A percentile compares a stretch with the other conserved stretches of the same genome.
These are phyloP conservation scores for Pseudolycoriella hygida DNA, from an alignment of 2,888 invertebrate species.

Conservation along the genomic window DNA sequence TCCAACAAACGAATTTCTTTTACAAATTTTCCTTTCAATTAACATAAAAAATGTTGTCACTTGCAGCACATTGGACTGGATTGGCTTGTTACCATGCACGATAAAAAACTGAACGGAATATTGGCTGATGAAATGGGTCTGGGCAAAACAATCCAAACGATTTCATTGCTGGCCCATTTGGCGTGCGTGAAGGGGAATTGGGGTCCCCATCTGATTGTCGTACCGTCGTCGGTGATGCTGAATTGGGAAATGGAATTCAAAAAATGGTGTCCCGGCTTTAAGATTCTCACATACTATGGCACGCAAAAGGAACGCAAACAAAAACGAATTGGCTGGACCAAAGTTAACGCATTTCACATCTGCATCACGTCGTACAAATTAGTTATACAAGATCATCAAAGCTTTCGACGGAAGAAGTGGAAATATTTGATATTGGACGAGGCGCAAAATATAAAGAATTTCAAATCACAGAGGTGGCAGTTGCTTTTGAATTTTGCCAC, in stretches of 20 bases:
- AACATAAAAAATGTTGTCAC: too few relatives aligned
- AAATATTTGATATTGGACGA: slow-evolving; percentile 95
- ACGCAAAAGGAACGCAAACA: slow-evolving; percentile 85
- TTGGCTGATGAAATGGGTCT: slow-evolving; percentile 95
- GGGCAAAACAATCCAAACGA: slow-evolving; percentile 85
- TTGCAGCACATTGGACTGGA: slow-evolving; percentile 81
- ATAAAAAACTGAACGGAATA: slow-evolving; percentile 87
- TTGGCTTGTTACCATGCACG: slow-evolving; percentile 93
- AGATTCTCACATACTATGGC: slow-evolving; percentile 96
- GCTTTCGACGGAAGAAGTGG: slow-evolving; percentile 95
- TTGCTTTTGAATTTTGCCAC: slow-evolving; percentile 86
- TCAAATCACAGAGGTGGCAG: slow-evolving; percentile 98
- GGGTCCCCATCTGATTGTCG: slow-evolving; percentile 98
- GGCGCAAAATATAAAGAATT: slow-evolving; percentile 99
- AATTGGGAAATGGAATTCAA: slow-evolving; percentile 99
- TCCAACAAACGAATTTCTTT: not conserved
- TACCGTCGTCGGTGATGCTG: slow-evolving; percentile 97
- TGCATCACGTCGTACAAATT: slow-evolving; percentile 97
- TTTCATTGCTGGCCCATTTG: slow-evolving; percentile 81
- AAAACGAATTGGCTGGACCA: slow-evolving; percentile 92
- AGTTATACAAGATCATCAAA: slow-evolving; percentile 95
- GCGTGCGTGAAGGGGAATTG: slow-evolving; percentile 79
- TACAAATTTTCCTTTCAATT: not conserved
- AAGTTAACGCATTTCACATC: slow-evolving; percentile 94
- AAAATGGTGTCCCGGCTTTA: slow-evolving; percentile 99